Evolutionary conservation across 2,113 vertebrate species (phyloP).

Genomic region (Sceloporus undulatus): DNA sequence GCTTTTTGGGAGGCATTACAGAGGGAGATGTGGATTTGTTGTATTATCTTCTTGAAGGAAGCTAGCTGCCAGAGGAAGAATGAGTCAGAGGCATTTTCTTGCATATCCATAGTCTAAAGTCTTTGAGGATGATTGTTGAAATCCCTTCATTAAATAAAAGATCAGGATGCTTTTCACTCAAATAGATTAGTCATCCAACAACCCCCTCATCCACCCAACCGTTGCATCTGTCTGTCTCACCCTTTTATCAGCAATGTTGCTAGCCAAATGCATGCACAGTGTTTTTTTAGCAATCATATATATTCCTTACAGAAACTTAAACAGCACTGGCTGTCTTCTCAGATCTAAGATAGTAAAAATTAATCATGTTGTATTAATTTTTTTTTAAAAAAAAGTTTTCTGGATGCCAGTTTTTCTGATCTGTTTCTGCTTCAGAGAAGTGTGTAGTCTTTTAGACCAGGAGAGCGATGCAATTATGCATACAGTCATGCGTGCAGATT

Average conservation of each 20-base stretch:
- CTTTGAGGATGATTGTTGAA: neutral
- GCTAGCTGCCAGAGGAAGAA: fast-evolving
- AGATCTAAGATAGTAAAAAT: neutral
- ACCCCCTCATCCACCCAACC: neutral
- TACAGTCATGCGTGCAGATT: neutral
- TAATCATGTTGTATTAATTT: no score
- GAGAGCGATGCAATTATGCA: neutral
- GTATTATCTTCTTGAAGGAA: slow-evolving; percentile 11
- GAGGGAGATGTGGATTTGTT: slow-evolving; percentile 8
- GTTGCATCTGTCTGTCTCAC: neutral
- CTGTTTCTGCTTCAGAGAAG: neutral
- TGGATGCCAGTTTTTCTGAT: neutral
- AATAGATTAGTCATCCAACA: slow-evolving; percentile 32
- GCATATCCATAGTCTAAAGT: slow-evolving; percentile 13
- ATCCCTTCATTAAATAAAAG: neutral
- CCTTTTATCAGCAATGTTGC: neutral
- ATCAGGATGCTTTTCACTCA: neutral
- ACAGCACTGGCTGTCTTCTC: neutral
- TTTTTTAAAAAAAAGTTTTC: neutral
- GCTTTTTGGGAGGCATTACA: neutral
- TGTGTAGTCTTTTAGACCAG: neutral
- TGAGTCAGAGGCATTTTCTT: slow-evolving; percentile 9
- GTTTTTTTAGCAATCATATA: neutral
- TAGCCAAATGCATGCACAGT: neutral
- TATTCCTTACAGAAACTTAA: neutral